Base-by-base conservation (phyloP, 2,797 vertebrate genomes). In the Antennarius maculatus region DNA sequence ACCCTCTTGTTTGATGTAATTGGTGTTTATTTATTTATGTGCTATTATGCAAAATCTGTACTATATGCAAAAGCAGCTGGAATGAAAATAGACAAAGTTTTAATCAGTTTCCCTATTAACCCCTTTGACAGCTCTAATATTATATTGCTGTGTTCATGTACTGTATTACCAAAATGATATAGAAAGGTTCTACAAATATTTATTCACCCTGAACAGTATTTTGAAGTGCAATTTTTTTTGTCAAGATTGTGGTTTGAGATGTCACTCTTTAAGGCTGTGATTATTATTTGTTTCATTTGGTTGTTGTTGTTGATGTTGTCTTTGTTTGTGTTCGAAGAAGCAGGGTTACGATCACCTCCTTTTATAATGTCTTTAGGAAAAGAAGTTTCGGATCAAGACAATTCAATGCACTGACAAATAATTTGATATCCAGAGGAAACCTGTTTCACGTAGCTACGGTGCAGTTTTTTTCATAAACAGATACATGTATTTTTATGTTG, bases 231-330 rank as follows among this genome's bases (percentile, higher is more conserved):
- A 91, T 92, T 91, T 80, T 86, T 77, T 86, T 77, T 82, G 87
- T 92, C 76, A 54, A 82, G 79, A 93, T 94, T 90, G 92, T 95
- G 94, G 93, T 93, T 95, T 95, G 89, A 93, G 92, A 93, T 85
- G 84, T 93, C 91, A 88, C 92, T 93, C 87, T 93, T 89, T 65
- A 91, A 93, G 90, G 92, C 93, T 94, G 92, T 93, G 92, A 92
- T 89, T 86, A 86, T 92, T 71, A 34, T 70, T 45, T 14, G 5
- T 41, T 18, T 76, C 70, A 67, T 56, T 91, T 86, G 45, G 39
- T 43, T 51, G 56, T 71, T 43, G 18, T 72, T 66, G 16, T 81
- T 61, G 43, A 5, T 34, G 49, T 79, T 4, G 77, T 80, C 64
- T 65, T 80, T 29, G 50, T 80, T 77, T 82, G 75, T 77, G 84